Conservation (phyloP, 2,797 vertebrate genomes). For the Pachyuromys duprasi region DNA sequence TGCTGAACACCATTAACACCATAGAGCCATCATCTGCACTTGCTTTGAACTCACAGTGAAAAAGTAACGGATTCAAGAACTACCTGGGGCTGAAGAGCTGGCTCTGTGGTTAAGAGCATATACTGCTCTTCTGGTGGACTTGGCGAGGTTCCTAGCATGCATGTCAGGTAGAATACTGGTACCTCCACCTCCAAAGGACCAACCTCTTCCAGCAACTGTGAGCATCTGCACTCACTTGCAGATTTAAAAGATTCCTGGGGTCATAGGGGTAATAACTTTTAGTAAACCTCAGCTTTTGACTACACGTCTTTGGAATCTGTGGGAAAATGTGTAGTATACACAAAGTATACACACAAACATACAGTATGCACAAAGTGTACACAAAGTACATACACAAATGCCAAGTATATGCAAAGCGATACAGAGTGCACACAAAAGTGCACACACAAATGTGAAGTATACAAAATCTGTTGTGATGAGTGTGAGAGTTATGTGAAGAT, state of each 20-base stretch:
- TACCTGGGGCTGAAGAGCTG: background rate
- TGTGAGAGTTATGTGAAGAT: background rate
- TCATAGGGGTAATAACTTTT: background rate
- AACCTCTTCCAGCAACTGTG: background rate
- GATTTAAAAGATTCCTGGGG: background rate
- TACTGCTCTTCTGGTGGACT: background rate
- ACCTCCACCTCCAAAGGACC: background rate
- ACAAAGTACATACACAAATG: no score
- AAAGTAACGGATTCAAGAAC: background rate
- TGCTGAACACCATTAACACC: fast-evolving
- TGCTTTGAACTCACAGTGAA: background rate
- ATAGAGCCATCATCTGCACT: background rate
- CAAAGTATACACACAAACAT: background rate
- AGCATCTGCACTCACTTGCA: no score
- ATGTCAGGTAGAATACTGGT: background rate
- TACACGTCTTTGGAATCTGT: background rate
- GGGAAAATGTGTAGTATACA: background rate
- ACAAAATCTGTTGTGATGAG: background rate
- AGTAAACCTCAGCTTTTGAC: background rate
- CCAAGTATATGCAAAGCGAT: no score
- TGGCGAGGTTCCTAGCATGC: background rate
- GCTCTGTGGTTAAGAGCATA: background rate
- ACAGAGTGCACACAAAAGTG: no score
- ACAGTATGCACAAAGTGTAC: background rate
- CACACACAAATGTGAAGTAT: background rate